phyloP scores from a whole-genome alignment of 2,888 invertebrate species.

The Ptilodon capucinus region DNA sequence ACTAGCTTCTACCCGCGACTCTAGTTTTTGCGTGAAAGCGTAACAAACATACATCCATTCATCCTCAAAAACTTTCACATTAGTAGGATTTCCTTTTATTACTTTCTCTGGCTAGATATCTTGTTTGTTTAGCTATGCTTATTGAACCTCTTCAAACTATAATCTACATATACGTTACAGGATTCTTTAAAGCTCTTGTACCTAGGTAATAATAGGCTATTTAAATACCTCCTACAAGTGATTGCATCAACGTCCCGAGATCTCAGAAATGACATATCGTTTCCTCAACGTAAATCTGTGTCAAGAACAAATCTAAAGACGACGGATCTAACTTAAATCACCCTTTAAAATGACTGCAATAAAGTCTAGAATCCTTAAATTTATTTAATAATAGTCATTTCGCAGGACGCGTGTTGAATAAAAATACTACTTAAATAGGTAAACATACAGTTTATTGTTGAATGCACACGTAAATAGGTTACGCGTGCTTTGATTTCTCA shows the following conservation, averaged over 20 bases:
- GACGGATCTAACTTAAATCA: slow-evolving; percentile 14
- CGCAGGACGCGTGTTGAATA: slow-evolving; percentile 51
- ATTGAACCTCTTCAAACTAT: too few relatives aligned
- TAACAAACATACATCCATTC: too few relatives aligned
- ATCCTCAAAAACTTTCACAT: too few relatives aligned
- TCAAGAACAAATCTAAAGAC: slow-evolving; percentile 56
- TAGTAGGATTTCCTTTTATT: too few relatives aligned
- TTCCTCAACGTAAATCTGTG: slow-evolving; percentile 64
- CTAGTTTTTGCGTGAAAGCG: too few relatives aligned
- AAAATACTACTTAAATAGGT: slow-evolving; percentile 36
- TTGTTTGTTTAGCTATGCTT: too few relatives aligned
- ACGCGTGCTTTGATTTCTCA: slow-evolving; percentile 51
- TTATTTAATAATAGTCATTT: slow-evolving; percentile 24
- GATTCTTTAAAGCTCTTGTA: too few relatives aligned
- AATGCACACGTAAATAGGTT: slow-evolving; percentile 63
- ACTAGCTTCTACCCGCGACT: too few relatives aligned
- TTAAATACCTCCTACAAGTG: background rate
- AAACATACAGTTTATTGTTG: slow-evolving; percentile 45
- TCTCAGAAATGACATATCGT: slow-evolving; percentile 54
- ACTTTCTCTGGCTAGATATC: too few relatives aligned
- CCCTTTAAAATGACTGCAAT: slow-evolving; percentile 16
- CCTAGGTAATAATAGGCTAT: background rate
- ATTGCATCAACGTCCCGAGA: slow-evolving; percentile 37
- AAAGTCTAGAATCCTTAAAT: slow-evolving; percentile 34
- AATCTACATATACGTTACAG: too few relatives aligned